Evolutionary conservation across 2,113 vertebrate genomes (phyloP).

Genomic region (Micronycteris hirsuta): DNA sequence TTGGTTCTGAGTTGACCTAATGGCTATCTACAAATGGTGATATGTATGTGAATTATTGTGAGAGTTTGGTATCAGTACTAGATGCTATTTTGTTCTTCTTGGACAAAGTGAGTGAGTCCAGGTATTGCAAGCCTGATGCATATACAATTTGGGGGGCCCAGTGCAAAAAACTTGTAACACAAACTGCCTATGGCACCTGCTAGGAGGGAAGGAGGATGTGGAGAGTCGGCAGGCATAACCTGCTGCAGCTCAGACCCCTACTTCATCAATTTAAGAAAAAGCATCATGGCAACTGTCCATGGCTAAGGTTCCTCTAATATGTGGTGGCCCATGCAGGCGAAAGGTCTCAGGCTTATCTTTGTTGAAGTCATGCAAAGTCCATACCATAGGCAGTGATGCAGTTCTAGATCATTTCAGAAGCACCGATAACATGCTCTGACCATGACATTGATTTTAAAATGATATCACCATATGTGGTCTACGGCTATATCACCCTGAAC

Average conservation of each 20-base stretch:
- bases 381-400: accelerated
- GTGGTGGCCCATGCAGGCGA: background rate
- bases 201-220: background rate
- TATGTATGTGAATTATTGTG: background rate
- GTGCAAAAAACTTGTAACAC: background rate
- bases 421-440: background rate
- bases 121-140: background rate
- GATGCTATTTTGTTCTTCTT: background rate
- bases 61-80: background rate
- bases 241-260: background rate
- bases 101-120: background rate
- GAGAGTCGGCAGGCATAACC: background rate
- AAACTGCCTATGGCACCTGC: background rate
- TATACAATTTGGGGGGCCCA: background rate
- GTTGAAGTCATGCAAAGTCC: background rate
- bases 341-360: background rate
- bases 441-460: background rate
- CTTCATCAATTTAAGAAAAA: background rate
- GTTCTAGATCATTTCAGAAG: background rate
- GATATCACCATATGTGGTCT: background rate
- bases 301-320: background rate
- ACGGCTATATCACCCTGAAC: no score
- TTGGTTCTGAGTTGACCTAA: background rate
- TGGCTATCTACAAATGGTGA: background rate
- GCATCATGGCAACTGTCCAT: accelerated